Evolutionary conservation across 1,140 invertebrate species (phyloP), one percentile per base, ranked within the genome.

Genomic region (Dendroctonus valens): DNA sequence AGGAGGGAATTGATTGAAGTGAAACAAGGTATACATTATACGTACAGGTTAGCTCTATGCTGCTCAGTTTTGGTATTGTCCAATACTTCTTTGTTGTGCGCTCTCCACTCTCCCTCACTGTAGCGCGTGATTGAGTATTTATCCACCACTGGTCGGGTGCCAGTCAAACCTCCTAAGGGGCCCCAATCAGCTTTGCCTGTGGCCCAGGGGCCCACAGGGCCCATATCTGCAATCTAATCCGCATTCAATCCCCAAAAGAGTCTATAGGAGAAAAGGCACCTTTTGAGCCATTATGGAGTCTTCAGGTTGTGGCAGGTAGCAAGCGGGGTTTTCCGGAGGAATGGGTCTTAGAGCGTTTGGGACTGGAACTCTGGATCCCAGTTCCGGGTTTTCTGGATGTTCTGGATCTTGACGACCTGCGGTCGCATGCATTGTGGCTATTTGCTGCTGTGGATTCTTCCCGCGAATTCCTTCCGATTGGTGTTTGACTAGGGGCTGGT

Each of bases 51-150:
- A 8, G 77, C 74, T 53, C 73, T 69, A 54, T 78, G 73, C 44
- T 74, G 69, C 54, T 72, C 73, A 14, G 62, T 79, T 14, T 74
- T 77, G 5, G 80, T 75, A 15, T 78, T 73, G 63, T 85, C 80
- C 7, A 89, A 77, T 5, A 86, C 81, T 38, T 83, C 74, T 69
- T 84, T 78, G 72, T 89, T 89, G 48, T 85, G 84, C 54, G 81
- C 76, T 41, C 86, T 79, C 89, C 89, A 90, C 78, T 91, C 87
- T 0, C 81, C 83, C 0, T 86, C 79, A 59, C 87, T 89, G 72
- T 83, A 89, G 63, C 84, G 81, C 8, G 88, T 88, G 14, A 90
- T 82, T 0, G 88, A 88, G 74, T 91, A 91, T 73, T 86, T 87
- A 78, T 90, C 87, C 0, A 87, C 87, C 0, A 85, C 82, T 0